Base-by-base conservation (phyloP, 35 echinoderm and acorn worm genomes). In the Ophiothrix spiculata region DNA sequence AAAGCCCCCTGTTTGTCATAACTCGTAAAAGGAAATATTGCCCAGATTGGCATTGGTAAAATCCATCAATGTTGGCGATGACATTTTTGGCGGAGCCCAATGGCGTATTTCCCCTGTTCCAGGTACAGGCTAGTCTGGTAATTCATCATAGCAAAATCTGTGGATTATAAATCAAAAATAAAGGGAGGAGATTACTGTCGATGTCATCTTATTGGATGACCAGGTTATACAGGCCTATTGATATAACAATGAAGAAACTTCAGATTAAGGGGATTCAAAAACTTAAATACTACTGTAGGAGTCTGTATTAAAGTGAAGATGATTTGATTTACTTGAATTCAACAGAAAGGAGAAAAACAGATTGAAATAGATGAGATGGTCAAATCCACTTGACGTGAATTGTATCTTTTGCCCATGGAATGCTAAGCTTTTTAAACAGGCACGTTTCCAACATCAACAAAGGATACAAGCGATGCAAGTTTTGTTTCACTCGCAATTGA, bases 281-380 rank as follows among this genome's bases (percentile, higher is more conserved):
- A 69, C 6, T n/a, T 19, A 10, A 69, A 69, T 69, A 69, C 25
- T 69, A 69, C 25, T 25, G 17, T 28, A 10, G 29, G 60, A n/a
- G 29, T 69, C 2, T 28, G 25, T 28, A 69, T 69, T 69, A 69
- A 69, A 10, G 17, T 15, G 42, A 28, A 69, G 29, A 69, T 69
- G 60, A 69, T 69, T 25, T 15, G 29, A 69, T 25, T 25, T 69
- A 2, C 60, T 2, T 4, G 60, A n/a, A 28, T 69, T 25, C 60
- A n/a, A 69, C 8, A 69, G 10, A 6, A 49, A 15, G 23, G 25
- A 28, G 10, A 28, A 69, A 69, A 28, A 25, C 60, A 25, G 29
- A 28, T n/a, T 69, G 60, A 69, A 69, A 69, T 69, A 28, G 16
- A 69, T 69, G 60, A n/a, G 60, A 69, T 69, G 60, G 60, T 69